Conservation (phyloP, 2,888 invertebrate genomes). For the Perizoma affinitatum region DNA sequence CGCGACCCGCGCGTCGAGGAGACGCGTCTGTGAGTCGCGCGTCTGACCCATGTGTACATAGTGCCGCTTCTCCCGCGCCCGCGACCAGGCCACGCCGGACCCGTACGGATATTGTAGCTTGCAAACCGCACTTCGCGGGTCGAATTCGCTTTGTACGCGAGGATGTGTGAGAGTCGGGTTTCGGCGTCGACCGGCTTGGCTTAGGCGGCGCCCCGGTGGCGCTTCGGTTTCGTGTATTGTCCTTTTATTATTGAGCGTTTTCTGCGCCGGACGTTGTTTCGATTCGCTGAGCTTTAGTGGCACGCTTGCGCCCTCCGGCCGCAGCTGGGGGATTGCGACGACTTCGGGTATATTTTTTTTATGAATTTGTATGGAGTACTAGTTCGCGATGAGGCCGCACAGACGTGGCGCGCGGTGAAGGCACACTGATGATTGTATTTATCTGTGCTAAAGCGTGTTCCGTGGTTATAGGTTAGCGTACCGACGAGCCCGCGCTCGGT, state of each 20-base stretch:
- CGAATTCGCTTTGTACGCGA: conserved; percentile 27
- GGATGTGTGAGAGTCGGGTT: conserved; percentile 21
- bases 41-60: conserved; percentile 27
- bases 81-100: conserved; percentile 20
- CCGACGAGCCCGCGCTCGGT: conserved; percentile 41
- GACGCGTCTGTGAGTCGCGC: conserved; percentile 32
- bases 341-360: conserved; percentile 9
- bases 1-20: conserved; percentile 34
- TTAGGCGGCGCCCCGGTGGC: conserved; percentile 32
- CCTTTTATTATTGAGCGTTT: conserved; percentile 44
- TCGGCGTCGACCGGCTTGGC: conserved; percentile 22
- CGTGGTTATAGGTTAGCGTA: conserved; percentile 35
- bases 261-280: conserved; percentile 52
- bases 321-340: conserved; percentile 12
- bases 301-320: conserved; percentile 38
- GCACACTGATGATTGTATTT: conserved; percentile 10
- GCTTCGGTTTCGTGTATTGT: conserved; percentile 36
- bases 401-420: conserved; percentile 11
- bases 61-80: conserved; percentile 17
- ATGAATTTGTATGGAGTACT: conserved; percentile 11
- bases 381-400: conserved; percentile 9
- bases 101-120: conserved; percentile 32
- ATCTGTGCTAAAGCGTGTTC: conserved; percentile 34
- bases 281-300: conserved; percentile 62
- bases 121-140: conserved; percentile 28